Base-by-base conservation (phyloP, 1,140 invertebrate species). In the Trinorchestia longiramus region DNA sequence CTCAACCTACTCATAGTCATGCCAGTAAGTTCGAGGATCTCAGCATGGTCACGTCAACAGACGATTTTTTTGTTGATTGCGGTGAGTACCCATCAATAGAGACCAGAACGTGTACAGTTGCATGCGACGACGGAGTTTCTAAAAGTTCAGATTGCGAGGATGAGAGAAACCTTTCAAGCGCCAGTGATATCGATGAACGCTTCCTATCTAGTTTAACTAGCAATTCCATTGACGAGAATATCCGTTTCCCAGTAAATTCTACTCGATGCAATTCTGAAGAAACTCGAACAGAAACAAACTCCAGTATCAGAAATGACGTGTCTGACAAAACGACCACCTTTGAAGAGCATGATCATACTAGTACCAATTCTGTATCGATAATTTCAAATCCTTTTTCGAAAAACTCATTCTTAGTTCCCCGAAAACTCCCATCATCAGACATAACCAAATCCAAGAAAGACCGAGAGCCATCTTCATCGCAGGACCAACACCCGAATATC, bases 31-130 rank as follows among this genome's bases (percentile, higher is more conserved):
- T 77, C 11, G 62, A 36, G 15, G 62, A 77, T 77, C 11, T 77
- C 62, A 77, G 36, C 62, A 19, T 77, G 62, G 62, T 77, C 62
- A 77, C 62, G 62, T 77, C 62, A 77, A 77, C 62, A 15, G 62
- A 77, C 62, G 62, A 77, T 28, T 77, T 77, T 28, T 77, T 41
- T 19, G 6, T 42, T 15, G 43, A 42, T 90, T 90, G 88, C 41
- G 88, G 88, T 41, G n/a, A 41, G n/a, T 90, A 90, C 88, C 88
- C 88, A 90, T 43, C 88, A 41, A 90, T 6, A 90, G 88, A 90
- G 43, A 90, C 88, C 36, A 42, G 41, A 43, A 43, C 88, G 0
- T 90, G 88, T 41, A 90, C 43, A 90, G 88, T 90, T 41, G 15
- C 1, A 42, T 90, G 88, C 43, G 88, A 90, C 0, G 28, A 42